A percentile compares a stretch with the other conserved stretches of the same genome.
Evolutionary conservation across 2,888 invertebrate species (phyloP).

Genomic region (Melinaea marsaeus): DNA sequence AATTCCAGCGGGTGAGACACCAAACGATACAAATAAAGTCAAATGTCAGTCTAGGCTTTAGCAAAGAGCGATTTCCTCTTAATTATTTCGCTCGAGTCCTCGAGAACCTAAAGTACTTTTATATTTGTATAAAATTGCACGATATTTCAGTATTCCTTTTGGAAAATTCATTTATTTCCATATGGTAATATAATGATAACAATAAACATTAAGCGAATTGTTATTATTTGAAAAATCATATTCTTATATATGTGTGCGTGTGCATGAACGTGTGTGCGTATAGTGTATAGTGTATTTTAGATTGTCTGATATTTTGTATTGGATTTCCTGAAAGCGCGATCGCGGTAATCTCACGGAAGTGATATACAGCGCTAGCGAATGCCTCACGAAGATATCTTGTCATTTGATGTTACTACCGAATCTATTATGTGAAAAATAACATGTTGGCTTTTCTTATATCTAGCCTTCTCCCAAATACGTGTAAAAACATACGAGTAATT

Average conservation of each 20-base stretch:
- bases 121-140: no score
- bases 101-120: conserved; percentile 5
- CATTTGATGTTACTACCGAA: conserved; percentile 11
- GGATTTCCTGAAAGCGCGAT: conserved; percentile 41
- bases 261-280: conserved; percentile 12
- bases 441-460: background rate
- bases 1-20: conserved; percentile 66
- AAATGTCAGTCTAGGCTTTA: conserved; percentile 62
- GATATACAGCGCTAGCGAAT: conserved; percentile 42
- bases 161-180: no score
- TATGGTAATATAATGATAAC: no score
- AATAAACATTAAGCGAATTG: no score
- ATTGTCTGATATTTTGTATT: conserved; percentile 40
- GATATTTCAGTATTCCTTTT: no score
- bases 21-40: conserved; percentile 75
- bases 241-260: conserved; percentile 25
- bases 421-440: conserved; percentile 7
- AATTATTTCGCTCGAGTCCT: conserved; percentile 34
- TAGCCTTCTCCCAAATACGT: no score
- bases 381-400: conserved; percentile 16
- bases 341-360: conserved; percentile 52
- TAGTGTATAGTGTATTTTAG: conserved; percentile 24
- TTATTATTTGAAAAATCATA: no score
- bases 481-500: no score
- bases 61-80: conserved; percentile 29